These are phyloP conservation scores for Thysanoteuthis rhombus DNA, from an alignment of 2,888 invertebrate species.

Conservation along the genomic window DNA sequence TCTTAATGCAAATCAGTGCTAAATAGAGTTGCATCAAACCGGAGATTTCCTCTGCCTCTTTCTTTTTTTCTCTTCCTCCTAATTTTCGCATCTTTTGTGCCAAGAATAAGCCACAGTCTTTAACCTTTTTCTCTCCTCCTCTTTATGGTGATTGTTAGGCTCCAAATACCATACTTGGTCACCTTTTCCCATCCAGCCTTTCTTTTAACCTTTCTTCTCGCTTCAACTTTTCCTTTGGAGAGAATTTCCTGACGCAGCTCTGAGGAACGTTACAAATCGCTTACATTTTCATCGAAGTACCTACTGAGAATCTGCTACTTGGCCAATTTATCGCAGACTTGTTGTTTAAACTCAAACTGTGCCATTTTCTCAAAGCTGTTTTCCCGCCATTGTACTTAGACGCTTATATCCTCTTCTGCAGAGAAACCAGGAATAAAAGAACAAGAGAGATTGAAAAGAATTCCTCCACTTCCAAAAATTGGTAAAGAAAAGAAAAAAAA, in stretches of 20 bases:
- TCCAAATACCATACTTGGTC: background rate
- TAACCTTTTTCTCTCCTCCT: background rate
- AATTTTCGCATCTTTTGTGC: background rate
- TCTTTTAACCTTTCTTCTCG: background rate
- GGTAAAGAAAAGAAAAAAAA: background rate
- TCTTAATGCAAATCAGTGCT: no score
- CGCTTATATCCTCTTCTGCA: background rate
- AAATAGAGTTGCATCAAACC: no score
- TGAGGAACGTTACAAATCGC: background rate
- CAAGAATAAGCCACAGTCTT: background rate
- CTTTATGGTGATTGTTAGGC: background rate
- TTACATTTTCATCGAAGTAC: background rate
- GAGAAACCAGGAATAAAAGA: background rate
- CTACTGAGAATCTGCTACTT: background rate
- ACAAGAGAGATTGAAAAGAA: background rate
- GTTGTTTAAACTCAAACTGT: background rate
- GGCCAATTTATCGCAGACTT: background rate
- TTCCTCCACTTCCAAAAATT: background rate
- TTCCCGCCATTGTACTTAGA: background rate
- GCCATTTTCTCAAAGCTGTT: conserved; percentile 12
- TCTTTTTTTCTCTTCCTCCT: background rate
- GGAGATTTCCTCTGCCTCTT: background rate
- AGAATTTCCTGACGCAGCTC: background rate
- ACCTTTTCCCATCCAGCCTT: background rate
- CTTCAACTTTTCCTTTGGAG: background rate